A percentile compares a stretch with the other conserved stretches of the same genome.
Conservation (phyloP, 2,113 vertebrate species). For the Machaerirhynchus nigripectus region DNA sequence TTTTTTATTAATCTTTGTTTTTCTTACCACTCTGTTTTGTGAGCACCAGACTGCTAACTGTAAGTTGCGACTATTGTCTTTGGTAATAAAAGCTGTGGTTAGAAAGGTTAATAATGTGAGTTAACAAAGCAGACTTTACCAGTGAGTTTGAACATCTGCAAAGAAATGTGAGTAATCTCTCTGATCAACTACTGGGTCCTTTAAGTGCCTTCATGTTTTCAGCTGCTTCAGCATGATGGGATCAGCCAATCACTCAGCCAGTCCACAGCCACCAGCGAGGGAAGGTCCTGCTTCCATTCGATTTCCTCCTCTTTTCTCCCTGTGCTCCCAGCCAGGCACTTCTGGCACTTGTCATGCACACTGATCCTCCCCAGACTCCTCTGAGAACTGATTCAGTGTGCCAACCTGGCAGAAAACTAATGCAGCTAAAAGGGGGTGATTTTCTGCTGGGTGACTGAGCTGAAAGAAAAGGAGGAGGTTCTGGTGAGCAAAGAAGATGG, state of each 20-base stretch:
- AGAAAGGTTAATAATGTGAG: background rate
- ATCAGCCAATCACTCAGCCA: background rate
- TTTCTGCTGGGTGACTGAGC: conserved; percentile 19
- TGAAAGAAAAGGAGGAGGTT: conserved; percentile 20
- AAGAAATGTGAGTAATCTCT: background rate
- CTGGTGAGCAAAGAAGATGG: background rate
- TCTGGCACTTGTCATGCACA: background rate
- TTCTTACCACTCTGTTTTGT: background rate
- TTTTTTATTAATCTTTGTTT: background rate
- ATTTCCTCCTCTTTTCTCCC: background rate
- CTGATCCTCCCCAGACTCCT: background rate
- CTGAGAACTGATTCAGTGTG: background rate
- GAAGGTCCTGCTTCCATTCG: background rate
- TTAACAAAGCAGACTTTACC: background rate
- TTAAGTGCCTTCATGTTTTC: background rate
- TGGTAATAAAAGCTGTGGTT: background rate
- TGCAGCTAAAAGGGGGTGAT: background rate
- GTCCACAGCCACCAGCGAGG: background rate
- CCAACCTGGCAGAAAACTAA: conserved; percentile 16
- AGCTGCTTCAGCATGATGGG: background rate
- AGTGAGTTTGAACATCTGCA: background rate
- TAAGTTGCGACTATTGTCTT: background rate
- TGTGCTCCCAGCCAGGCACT: background rate
- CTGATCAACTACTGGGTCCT: background rate
- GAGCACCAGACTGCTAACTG: background rate